These are phyloP conservation scores for Beris chalybata DNA, from an alignment of 2,888 invertebrate genomes.

Conservation along the genomic window DNA sequence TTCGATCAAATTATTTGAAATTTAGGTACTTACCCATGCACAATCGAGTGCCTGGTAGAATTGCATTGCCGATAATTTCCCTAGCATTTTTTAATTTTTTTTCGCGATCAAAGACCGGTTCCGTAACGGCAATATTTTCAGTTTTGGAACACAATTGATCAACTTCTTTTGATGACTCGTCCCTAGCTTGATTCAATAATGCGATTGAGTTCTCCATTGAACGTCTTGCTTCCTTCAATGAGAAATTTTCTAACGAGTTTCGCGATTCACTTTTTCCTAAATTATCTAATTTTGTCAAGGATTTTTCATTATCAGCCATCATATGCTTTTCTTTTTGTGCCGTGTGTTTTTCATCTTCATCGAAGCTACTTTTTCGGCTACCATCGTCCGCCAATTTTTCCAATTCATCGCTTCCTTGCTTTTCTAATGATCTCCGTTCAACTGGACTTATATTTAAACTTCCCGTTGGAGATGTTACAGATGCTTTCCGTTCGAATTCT, in stretches of 20 bases:
- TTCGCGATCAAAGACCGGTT: conserved; percentile 57
- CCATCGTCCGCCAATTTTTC: conserved; percentile 44
- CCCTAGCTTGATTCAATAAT: conserved; percentile 59
- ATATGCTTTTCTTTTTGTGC: conserved; percentile 19
- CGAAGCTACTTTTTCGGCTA: conserved; percentile 29
- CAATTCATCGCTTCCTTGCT: conserved; percentile 22
- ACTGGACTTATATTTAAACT: conserved; percentile 1
- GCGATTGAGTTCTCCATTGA: conserved; percentile 69
- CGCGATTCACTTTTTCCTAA: conserved; percentile 61
- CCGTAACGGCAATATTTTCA: conserved; percentile 52
- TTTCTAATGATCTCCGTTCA: neutral
- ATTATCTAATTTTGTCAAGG: conserved; percentile 39
- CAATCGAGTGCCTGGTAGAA: conserved; percentile 55
- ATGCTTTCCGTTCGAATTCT: conserved; percentile 81
- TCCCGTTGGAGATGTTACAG: conserved; percentile 55
- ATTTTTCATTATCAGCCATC: conserved; percentile 38
- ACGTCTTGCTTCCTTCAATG: conserved; percentile 61
- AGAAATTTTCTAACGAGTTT: conserved; percentile 58
- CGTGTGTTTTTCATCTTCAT: conserved; percentile 21
- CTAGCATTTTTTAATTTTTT: conserved; percentile 68
- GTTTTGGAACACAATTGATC: conserved; percentile 55
- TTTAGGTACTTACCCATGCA: conserved; percentile 41
- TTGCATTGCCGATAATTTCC: conserved; percentile 72
- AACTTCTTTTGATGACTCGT: conserved; percentile 55
- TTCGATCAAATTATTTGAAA: conserved; percentile 2